Evolutionary conservation across 1,140 invertebrate species (phyloP).

Genomic region (Heliconius congener): DNA sequence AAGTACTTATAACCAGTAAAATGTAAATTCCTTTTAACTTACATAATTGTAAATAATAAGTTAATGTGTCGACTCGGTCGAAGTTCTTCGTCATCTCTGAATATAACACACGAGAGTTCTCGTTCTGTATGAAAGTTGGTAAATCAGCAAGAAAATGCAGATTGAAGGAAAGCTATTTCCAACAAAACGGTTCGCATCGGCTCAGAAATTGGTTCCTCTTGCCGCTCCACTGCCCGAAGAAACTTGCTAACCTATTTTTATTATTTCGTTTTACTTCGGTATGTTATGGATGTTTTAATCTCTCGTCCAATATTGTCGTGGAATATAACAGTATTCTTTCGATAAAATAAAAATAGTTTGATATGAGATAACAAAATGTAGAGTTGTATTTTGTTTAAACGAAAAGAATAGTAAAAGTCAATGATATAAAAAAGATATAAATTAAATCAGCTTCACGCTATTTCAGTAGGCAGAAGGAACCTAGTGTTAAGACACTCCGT

Average conservation of each 20-base stretch:
- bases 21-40: background rate
- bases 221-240: constrained; percentile 72
- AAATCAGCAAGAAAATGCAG: constrained; percentile 81
- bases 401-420: background rate
- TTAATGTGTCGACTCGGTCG: constrained; percentile 61
- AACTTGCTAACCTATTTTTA: constrained; percentile 79
- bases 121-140: constrained; percentile 76
- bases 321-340: constrained; percentile 43
- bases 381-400: background rate
- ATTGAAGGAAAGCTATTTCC: constrained; percentile 81
- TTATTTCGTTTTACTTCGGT: constrained; percentile 70
- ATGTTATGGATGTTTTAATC: constrained; percentile 73
- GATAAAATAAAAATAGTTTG: constrained; percentile 13
- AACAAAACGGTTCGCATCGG: constrained; percentile 79
- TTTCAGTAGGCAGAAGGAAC: too few species aligned
- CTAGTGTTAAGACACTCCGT: too few species aligned
- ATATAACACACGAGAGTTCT: constrained; percentile 64
- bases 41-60: constrained; percentile 53
- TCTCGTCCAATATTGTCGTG: constrained; percentile 50
- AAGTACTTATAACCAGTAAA: background rate
- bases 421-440: too few species aligned
- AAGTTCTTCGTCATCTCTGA: constrained; percentile 52
- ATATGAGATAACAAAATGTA: background rate
- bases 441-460: too few species aligned
- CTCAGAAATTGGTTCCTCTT: constrained; percentile 79